Conservation (phyloP, 92 coral and sea anemone genomes). For the Hydrozoanthus gracilis region DNA sequence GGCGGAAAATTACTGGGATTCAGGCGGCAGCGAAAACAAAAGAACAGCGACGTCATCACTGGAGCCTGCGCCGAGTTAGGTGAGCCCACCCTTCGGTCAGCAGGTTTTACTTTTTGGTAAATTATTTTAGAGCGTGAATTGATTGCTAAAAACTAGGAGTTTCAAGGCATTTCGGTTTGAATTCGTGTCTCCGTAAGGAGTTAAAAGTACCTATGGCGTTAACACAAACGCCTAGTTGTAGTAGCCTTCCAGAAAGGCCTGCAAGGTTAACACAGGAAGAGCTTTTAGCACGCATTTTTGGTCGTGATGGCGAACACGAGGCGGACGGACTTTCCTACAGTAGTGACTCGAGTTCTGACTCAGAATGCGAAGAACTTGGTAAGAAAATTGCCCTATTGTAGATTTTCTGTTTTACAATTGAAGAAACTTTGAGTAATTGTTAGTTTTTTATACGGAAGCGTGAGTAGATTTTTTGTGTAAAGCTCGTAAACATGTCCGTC, state of each 20-base stretch:
- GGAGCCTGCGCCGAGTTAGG: constrained; percentile 23
- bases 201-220: constrained; percentile 70
- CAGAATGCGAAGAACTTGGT: constrained; percentile 71
- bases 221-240: constrained; percentile 72
- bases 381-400: constrained; percentile 52
- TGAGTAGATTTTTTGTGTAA: too few species aligned
- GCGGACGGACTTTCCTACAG: constrained; percentile 51
- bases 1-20: background rate
- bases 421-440: too few species aligned
- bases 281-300: constrained; percentile 81
- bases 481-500: too few species aligned
- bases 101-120: constrained; percentile 22
- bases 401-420: too few species aligned
- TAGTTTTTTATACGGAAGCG: too few species aligned
- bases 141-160: constrained; percentile 2
- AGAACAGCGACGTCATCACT: constrained; percentile 18
- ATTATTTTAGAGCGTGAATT: background rate
- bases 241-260: constrained; percentile 59
- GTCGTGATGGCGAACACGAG: constrained; percentile 62
- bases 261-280: constrained; percentile 76
- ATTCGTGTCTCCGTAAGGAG: constrained; percentile 27
- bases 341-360: constrained; percentile 80
- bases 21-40: constrained; percentile 6
- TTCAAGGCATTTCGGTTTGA: constrained; percentile 3
- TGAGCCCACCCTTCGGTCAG: constrained; percentile 49